phyloP scores from a whole-genome alignment of 2,888 invertebrate genomes.

The Timema podura region DNA sequence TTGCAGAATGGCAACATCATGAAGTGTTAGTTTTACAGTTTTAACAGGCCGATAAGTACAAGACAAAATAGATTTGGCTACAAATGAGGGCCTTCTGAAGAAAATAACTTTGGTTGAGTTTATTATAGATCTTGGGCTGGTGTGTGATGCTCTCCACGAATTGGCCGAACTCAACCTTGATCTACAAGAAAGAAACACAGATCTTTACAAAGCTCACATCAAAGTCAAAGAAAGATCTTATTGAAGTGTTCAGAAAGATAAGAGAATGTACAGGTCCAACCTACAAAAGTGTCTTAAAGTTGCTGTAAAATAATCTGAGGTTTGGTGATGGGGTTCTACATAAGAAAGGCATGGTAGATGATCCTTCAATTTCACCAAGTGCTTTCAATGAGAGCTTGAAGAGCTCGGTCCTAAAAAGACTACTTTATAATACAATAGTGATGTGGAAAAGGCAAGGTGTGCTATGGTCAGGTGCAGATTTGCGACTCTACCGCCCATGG shows the following conservation, averaged over 20 bases:
- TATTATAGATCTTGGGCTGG: not conserved
- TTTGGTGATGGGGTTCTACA: not conserved
- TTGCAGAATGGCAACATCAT: not conserved
- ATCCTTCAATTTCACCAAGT: too few relatives aligned
- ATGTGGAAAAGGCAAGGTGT: too few relatives aligned
- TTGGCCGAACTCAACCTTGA: not conserved
- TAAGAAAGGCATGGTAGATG: not conserved
- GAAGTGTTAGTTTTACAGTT: conserved; percentile 1
- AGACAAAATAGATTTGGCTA: not conserved
- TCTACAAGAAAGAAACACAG: not conserved
- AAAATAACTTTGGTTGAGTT: not conserved
- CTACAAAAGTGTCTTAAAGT: not conserved
- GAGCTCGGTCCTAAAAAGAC: too few relatives aligned
- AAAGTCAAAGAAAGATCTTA: conserved; percentile 3
- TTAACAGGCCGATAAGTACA: not conserved
- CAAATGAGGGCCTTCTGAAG: not conserved
- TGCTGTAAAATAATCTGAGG: not conserved
- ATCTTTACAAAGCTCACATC: not conserved
- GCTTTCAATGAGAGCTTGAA: too few relatives aligned
- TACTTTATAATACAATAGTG: too few relatives aligned
- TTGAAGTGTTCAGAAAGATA: not conserved
- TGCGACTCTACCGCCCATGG: too few relatives aligned
- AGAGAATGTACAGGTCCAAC: conserved; percentile 1
- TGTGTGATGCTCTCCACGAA: not conserved
- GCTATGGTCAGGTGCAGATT: too few relatives aligned